Percentiles rank a stretch among this genome's conserved stretches.
phyloP scores from a whole-genome alignment of 2,797 vertebrate genomes.

The Hyperoplus lanceolatus region DNA sequence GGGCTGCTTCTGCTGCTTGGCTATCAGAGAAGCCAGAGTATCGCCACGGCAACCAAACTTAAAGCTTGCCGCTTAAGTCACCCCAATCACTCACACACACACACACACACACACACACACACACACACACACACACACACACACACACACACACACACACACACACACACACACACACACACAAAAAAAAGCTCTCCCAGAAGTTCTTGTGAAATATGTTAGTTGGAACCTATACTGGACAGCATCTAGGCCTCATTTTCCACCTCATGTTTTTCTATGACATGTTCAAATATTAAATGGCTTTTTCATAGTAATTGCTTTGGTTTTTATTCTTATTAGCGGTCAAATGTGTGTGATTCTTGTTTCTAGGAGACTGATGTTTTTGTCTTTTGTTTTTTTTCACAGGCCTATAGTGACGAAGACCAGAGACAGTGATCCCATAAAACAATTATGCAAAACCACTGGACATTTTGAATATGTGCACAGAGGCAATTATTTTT shows the following conservation, averaged over 20 bases:
- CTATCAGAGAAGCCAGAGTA: constrained; percentile 68
- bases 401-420: constrained; percentile 85
- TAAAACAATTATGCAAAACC: constrained; percentile 88
- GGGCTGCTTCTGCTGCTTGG: constrained; percentile 71
- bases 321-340: constrained; percentile 80
- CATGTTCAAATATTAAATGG: constrained; percentile 80
- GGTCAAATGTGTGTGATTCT: constrained; percentile 76
- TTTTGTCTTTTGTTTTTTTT: constrained; percentile 76
- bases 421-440: constrained; percentile 76
- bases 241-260: constrained; percentile 76
- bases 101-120: no score
- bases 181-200: constrained; percentile 46
- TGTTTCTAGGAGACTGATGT: constrained; percentile 82
- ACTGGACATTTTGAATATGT: constrained; percentile 86
- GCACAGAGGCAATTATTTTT: constrained; percentile 87
- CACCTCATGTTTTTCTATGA: constrained; percentile 79
- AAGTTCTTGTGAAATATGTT: constrained; percentile 70
- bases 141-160: no score
- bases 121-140: no score
- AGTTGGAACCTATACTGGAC: constrained; percentile 59
- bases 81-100: constrained; percentile 25
- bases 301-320: constrained; percentile 77
- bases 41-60: constrained; percentile 76
- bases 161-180: no score
- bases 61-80: constrained; percentile 59